Evolutionary conservation across 2,797 vertebrate species (phyloP).

Genomic region (Siniperca scherzeri): DNA sequence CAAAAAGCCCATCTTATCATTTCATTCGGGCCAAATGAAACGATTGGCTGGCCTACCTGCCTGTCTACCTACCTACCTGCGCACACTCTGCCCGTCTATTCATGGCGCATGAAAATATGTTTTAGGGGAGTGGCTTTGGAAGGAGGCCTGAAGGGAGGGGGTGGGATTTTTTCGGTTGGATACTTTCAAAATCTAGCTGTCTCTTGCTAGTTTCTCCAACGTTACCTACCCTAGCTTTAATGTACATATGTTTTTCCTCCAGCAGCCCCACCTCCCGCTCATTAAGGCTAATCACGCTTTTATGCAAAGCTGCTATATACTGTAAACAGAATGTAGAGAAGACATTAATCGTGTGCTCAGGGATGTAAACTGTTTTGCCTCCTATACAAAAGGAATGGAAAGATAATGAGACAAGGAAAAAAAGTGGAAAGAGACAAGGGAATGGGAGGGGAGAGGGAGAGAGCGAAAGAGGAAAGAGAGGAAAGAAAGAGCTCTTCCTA

Average conservation of each 20-base stretch:
- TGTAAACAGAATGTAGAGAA: constrained; percentile 40
- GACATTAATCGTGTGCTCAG: constrained; percentile 68
- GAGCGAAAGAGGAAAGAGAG: background rate
- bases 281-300: constrained; percentile 52
- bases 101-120: too few relatives aligned
- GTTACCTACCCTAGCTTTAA: background rate
- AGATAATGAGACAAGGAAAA: constrained; percentile 64
- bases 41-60: too few relatives aligned
- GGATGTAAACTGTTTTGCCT: constrained; percentile 64
- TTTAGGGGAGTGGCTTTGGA: too few relatives aligned
- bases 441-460: background rate
- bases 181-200: too few relatives aligned
- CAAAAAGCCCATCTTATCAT: too few relatives aligned
- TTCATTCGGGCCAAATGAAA: too few relatives aligned
- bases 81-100: too few relatives aligned
- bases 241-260: constrained; percentile 33
- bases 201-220: too few relatives aligned
- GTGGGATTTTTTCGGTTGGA: too few relatives aligned
- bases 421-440: constrained; percentile 29
- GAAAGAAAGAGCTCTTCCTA: constrained; percentile 60
- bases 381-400: constrained; percentile 53
- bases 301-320: constrained; percentile 30
- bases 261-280: constrained; percentile 22
- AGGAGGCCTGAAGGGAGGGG: too few relatives aligned
- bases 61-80: too few relatives aligned